Percentiles rank a stretch among this genome's conserved stretches.
phyloP scores from a whole-genome alignment of 2,888 invertebrate species.

The Latrodectus hesperus region DNA sequence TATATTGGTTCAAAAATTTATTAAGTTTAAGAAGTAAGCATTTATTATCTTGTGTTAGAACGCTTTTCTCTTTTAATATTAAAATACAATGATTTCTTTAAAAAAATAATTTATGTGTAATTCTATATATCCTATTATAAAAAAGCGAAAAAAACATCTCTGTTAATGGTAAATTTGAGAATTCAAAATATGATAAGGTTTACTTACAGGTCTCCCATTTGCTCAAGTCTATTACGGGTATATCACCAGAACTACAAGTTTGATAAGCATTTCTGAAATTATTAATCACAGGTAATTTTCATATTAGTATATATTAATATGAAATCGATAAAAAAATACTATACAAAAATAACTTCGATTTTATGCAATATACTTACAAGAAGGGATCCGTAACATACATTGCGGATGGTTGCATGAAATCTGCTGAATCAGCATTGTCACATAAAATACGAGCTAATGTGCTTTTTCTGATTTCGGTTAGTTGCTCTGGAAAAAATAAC shows the following conservation, averaged over 20 bases:
- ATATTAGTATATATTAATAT: neutral
- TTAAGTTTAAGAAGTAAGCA: no score
- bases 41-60: no score
- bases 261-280: constrained; percentile 64
- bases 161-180: no score
- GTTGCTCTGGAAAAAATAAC: constrained; percentile 79
- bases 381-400: constrained; percentile 90
- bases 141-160: no score
- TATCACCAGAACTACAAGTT: constrained; percentile 63
- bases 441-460: constrained; percentile 87
- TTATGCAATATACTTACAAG: constrained; percentile 76
- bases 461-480: constrained; percentile 87
- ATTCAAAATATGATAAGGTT: neutral
- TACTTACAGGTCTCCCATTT: constrained; percentile 68
- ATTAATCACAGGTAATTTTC: no score
- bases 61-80: no score
- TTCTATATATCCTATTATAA: no score
- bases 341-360: neutral
- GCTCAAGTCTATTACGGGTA: constrained; percentile 61
- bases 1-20: no score
- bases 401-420: constrained; percentile 86
- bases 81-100: no score
- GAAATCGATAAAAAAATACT: neutral
- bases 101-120: no score
- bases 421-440: constrained; percentile 82